Conservation (phyloP, 2,113 vertebrate species). For the Bambusicola thoracicus region DNA sequence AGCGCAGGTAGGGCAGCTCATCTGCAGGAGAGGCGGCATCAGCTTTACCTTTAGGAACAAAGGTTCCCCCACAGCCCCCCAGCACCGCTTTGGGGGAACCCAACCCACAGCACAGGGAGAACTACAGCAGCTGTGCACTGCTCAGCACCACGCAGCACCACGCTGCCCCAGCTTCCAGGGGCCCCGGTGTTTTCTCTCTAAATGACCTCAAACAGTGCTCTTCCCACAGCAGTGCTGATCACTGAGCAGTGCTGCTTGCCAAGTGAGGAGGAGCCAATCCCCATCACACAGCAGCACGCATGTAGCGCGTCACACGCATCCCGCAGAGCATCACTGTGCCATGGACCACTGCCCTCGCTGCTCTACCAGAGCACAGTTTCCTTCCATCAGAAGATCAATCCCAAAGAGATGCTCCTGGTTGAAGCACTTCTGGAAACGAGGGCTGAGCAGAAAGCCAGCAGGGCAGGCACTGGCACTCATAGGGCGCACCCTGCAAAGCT, state of each 20-base stretch:
- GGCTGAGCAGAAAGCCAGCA: neutral
- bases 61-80: neutral
- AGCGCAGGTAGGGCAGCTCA: slow-evolving; percentile 93
- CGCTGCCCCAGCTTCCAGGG: no score
- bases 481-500: neutral
- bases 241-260: neutral
- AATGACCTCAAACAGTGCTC: neutral
- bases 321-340: no score
- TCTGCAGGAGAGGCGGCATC: slow-evolving; percentile 74
- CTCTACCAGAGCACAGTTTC: neutral
- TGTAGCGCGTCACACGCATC: no score
- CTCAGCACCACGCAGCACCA: no score
- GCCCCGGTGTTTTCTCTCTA: neutral
- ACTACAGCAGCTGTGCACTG: no score
- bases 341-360: neutral
- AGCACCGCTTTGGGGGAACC: no score
- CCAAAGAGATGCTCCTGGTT: neutral
- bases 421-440: neutral
- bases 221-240: no score
- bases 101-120: no score
- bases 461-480: accelerated
- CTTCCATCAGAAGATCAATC: neutral
- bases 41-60: no score
- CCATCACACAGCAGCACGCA: no score
- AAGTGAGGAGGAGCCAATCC: neutral